phyloP scores from a whole-genome alignment of 2,113 vertebrate genomes.

The Dromas ardeola region DNA sequence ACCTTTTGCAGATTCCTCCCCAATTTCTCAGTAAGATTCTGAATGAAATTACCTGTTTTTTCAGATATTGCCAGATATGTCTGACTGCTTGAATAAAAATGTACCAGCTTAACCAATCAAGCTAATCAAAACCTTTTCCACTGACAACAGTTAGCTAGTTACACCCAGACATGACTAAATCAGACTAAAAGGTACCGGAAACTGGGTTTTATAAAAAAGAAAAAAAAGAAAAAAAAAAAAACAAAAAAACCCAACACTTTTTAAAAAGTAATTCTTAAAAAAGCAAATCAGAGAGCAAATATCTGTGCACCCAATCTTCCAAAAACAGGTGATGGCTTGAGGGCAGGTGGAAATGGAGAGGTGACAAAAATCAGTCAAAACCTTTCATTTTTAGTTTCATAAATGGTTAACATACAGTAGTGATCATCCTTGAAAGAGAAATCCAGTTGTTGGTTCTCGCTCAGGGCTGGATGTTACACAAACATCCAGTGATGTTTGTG shows the following conservation, averaged over 20 bases:
- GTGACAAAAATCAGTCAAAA: background rate
- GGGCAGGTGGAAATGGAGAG: accelerated
- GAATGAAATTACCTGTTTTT: background rate
- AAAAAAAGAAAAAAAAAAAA: background rate
- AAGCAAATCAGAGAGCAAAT: background rate
- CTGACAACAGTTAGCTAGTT: background rate
- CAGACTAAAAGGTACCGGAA: background rate
- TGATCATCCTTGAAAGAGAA: background rate
- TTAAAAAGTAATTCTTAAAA: background rate
- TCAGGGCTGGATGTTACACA: background rate
- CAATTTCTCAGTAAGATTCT: background rate
- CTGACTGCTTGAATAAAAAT: background rate
- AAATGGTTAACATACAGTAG: background rate
- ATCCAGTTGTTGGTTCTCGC: background rate
- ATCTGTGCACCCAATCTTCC: accelerated
- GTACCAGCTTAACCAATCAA: background rate
- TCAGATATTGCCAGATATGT: background rate
- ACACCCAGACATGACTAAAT: background rate
- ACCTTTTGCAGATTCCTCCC: background rate
- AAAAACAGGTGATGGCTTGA: background rate
- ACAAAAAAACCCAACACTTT: background rate
- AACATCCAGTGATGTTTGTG: no score
- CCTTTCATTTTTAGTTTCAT: background rate
- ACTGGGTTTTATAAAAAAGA: background rate
- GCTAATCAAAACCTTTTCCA: background rate